Conservation (phyloP, 2,113 vertebrate species). For the Megaleporinus macrocephalus region DNA sequence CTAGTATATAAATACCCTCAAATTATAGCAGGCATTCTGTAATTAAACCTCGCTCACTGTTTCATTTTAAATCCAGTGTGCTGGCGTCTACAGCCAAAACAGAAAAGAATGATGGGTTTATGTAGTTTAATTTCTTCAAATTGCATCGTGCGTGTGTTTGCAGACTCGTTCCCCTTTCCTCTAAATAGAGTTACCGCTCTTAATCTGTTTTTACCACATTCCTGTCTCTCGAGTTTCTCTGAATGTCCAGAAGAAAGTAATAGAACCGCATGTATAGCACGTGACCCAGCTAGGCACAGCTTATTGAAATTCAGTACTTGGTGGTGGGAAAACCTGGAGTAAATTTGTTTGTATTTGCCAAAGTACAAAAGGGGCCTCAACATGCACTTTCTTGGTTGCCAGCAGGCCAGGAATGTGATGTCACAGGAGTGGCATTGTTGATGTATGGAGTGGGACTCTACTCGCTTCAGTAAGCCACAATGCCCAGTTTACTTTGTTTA, state of each 20-base stretch:
- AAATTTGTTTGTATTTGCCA: not conserved
- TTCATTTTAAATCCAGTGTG: not conserved
- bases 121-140: too few relatives aligned
- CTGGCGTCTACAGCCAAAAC: not conserved
- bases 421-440: not conserved
- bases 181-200: not conserved
- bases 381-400: constrained; percentile 16
- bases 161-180: not conserved
- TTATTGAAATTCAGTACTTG: constrained; percentile 5
- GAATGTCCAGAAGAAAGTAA: not conserved
- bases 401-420: constrained; percentile 19
- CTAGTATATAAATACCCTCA: not conserved
- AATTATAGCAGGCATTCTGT: not conserved
- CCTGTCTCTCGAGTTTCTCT: not conserved
- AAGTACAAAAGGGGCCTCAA: not conserved
- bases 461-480: not conserved
- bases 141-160: not conserved
- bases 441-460: not conserved
- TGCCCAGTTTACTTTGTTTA: constrained; percentile 4
- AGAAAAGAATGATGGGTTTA: too few relatives aligned
- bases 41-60: not conserved
- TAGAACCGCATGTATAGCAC: not conserved
- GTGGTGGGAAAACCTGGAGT: not conserved
- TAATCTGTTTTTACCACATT: not conserved
- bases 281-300: not conserved